Evolutionary conservation across 1,140 invertebrate genomes (phyloP).

Genomic region (Araneus ventricosus): DNA sequence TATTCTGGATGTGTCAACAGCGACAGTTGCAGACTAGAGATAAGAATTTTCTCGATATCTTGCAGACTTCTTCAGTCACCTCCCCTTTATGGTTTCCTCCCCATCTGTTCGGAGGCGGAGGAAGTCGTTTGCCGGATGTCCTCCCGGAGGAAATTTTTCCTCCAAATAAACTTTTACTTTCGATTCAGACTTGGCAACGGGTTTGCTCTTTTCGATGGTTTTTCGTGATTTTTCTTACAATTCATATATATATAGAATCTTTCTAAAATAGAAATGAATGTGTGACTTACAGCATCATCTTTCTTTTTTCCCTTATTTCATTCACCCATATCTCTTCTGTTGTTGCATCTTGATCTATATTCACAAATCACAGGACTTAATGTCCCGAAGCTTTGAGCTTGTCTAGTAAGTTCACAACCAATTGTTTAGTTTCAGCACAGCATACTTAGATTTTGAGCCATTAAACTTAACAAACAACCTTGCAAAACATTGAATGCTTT

Average conservation of each 20-base stretch:
- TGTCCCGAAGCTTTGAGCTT: too few relatives aligned
- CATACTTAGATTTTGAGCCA: too few relatives aligned
- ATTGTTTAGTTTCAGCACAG: too few relatives aligned
- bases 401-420: too few relatives aligned
- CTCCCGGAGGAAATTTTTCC: neutral
- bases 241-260: neutral
- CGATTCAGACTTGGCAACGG: neutral
- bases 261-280: too few relatives aligned
- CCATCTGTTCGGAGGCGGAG: constrained; percentile 20
- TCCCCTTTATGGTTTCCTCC: constrained; percentile 28
- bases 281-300: too few relatives aligned
- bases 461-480: too few relatives aligned
- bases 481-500: too few relatives aligned
- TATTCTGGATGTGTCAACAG: neutral
- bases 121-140: constrained; percentile 40
- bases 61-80: neutral
- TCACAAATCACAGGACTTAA: too few relatives aligned
- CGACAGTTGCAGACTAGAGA: neutral
- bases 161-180: neutral
- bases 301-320: too few relatives aligned
- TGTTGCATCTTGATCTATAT: too few relatives aligned
- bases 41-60: constrained; percentile 9
- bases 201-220: neutral
- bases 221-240: neutral
- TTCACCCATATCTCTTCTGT: too few relatives aligned